Evolutionary conservation across 2,888 invertebrate species (phyloP), one percentile per base, ranked within the genome.

Genomic region (Lysandra coridon): DNA sequence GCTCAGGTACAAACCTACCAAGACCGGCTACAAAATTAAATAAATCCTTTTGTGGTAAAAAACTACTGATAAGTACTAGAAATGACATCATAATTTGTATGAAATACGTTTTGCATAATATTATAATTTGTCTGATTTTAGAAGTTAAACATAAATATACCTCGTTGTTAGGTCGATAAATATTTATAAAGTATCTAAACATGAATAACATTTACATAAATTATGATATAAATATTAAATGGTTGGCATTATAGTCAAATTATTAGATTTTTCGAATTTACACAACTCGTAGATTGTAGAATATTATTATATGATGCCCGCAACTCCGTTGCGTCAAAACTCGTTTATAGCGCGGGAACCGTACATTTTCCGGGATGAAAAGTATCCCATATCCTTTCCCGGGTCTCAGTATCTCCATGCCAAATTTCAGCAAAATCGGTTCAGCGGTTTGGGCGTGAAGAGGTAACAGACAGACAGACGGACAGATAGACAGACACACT

Each of bases 101-200:
- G 7, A 14, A 69, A 69, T 33, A 49, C 33, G 53, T n/a, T 76
- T 76, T 33, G 53, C 57, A 57, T 76, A 76, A 76, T 23, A 57
- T 57, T 23, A 57, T 57, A 76, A 76, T 76, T 76, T 76, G 76
- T 76, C 76, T 49, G 12, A 44, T 14, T 75, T 75, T 75, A 44
- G 44, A 49, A 76, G 49, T 57, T 53, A 53, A 76, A 76, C 76
- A 76, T 76, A 53, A 53, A 76, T 33, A 57, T 76, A 40, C 49
- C 76, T 57, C 12, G 57, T 76, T 76, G 53, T 76, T 57, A 76
- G 30, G 53, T 33, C 30, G 33, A 76, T 76, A 53, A 53, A 44
- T 33, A 76, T 57, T 57, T 57, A 57, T 57, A 57, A 17, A 53
- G 53, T 57, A 57, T 33, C 4, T 17, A 57, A 17, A 76, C 30